Conservation (phyloP, 2,113 vertebrate genomes). For the Vanacampus margaritifer region DNA sequence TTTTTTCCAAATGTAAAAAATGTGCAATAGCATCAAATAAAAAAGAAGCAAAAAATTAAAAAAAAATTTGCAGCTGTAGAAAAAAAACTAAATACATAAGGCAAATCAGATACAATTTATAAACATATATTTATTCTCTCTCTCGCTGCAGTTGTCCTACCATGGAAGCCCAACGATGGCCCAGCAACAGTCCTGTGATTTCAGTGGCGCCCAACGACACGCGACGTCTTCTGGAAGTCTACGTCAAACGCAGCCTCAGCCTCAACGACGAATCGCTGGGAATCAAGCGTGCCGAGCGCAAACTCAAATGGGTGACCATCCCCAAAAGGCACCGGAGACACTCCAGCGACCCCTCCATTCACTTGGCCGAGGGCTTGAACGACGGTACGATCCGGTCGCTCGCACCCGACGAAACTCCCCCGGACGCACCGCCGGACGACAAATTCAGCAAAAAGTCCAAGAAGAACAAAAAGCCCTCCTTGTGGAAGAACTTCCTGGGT, state of each 20-base stretch:
- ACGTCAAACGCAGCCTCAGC: conserved; percentile 75
- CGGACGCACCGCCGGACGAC: neutral
- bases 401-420: rapidly evolving
- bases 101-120: too few relatives aligned
- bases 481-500: conserved; percentile 71
- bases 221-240: conserved; percentile 74
- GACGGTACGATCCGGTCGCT: neutral
- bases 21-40: too few relatives aligned
- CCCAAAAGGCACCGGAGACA: conserved; percentile 37
- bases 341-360: conserved; percentile 62
- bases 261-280: conserved; percentile 35
- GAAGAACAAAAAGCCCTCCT: conserved; percentile 67
- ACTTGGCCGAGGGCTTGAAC: neutral
- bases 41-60: too few relatives aligned
- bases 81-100: too few relatives aligned
- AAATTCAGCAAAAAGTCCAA: conserved; percentile 34
- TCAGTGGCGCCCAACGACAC: conserved; percentile 66
- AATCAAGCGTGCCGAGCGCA: neutral
- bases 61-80: too few relatives aligned
- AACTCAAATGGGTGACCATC: conserved; percentile 52
- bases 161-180: conserved; percentile 46
- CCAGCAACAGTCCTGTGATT: conserved; percentile 54
- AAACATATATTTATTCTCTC: neutral
- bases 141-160: neutral
- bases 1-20: too few relatives aligned